Evolutionary conservation across 2,797 vertebrate genomes (phyloP), one percentile per base, ranked within the genome.

Genomic region (Macropus fuliginosus): DNA sequence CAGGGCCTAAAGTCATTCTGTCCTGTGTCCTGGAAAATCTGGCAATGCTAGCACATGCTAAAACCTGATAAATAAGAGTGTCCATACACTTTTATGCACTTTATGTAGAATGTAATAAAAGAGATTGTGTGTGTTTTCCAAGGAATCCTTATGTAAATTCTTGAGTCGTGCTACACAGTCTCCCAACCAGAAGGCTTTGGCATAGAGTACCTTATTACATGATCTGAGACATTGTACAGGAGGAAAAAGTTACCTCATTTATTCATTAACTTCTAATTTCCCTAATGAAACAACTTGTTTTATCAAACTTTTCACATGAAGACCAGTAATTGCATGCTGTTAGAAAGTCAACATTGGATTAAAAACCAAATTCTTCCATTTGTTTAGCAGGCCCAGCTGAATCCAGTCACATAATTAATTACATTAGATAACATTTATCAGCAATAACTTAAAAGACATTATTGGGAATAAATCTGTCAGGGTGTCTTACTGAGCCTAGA

Each of bases 101-200:
- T 66, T 62, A 94, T 40, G 90, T 57, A 40, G 56, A 91, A 55
- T 4, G 1, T 24, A 14, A 21, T 62, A 28, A 9, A 14, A 92
- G 31, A 91, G 91, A 54, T 1, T 52, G 9, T 56, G 11, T 55
- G 14, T 91, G 56, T 96, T 95, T 95, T 92, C 91, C 93, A 92
- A 66, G 59, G 50, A 81, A 91, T 94, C 92, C 92, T 56, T 91
- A 40, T 10, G 29, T 81, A 27, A 74, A 95, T 81, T 55, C 89
- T 93, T 91, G 93, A 55, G 91, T 59, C 91, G 59, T 56, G 31
- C 91, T 95, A 89, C 92, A 91, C 95, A 92, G 87, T 62, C 91
- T 40, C 34, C 52, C 90, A 93, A 52, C 52, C 5, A 0, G 34
- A 52, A 46, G 59, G 2, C 40, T 55, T 59, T 90, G 74, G 89